phyloP scores from a whole-genome alignment of 2,888 invertebrate species.

The Dugesia japonica region DNA sequence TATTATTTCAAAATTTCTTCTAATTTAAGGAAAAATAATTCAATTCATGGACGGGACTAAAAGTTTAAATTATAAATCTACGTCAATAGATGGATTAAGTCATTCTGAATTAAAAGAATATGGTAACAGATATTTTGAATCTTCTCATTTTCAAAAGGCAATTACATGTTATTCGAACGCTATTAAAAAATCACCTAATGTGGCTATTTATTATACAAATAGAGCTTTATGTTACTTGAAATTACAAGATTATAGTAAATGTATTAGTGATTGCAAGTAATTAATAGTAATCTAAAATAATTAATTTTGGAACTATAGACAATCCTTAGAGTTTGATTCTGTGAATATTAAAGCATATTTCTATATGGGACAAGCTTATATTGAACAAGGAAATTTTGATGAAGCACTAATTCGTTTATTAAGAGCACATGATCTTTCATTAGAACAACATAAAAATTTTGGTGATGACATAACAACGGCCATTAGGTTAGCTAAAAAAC shows the following conservation, averaged over 20 bases:
- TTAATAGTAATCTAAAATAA: no score
- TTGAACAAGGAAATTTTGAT: constrained; percentile 24
- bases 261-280: constrained; percentile 65
- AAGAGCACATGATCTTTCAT: constrained; percentile 20
- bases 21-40: no score
- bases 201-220: constrained; percentile 82
- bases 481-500: constrained; percentile 71
- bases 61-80: neutral
- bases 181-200: constrained; percentile 72
- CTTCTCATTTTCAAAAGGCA: constrained; percentile 83
- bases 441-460: constrained; percentile 68
- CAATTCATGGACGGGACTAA: neutral
- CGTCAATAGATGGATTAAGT: neutral
- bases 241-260: constrained; percentile 64
- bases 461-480: constrained; percentile 90
- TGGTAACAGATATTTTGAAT: constrained; percentile 74
- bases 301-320: neutral
- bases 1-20: no score
- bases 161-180: constrained; percentile 86
- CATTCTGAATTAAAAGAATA: constrained; percentile 60
- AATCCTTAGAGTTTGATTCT: constrained; percentile 34
- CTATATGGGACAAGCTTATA: constrained; percentile 28
- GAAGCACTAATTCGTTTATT: constrained; percentile 24
- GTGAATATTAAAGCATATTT: constrained; percentile 28
- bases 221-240: constrained; percentile 72